Evolutionary conservation across 1,140 invertebrate genomes (phyloP).

Genomic region (Cydia fagiglandana): DNA sequence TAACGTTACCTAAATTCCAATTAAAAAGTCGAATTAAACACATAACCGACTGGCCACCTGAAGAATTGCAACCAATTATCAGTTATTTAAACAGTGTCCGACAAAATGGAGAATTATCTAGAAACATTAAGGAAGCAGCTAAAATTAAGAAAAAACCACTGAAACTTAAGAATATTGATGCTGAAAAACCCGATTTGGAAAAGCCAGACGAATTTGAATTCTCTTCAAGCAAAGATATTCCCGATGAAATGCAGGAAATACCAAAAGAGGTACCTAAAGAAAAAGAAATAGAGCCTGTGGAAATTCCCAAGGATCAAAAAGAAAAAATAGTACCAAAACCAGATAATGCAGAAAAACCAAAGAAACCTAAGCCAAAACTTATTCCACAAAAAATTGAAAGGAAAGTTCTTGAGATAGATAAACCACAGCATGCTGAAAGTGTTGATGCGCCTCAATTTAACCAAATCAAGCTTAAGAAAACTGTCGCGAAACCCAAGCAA

Average conservation of each 20-base stretch:
- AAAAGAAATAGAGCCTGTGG: slow-evolving; percentile 40
- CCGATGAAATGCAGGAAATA: neutral
- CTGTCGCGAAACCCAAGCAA: slow-evolving; percentile 75
- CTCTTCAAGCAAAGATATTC: neutral
- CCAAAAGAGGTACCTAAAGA: slow-evolving; percentile 51
- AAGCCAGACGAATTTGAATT: slow-evolving; percentile 77
- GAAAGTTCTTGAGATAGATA: slow-evolving; percentile 61
- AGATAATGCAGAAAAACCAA: slow-evolving; percentile 40
- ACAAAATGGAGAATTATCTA: slow-evolving; percentile 83
- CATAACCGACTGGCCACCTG: slow-evolving; percentile 81
- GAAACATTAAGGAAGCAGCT: slow-evolving; percentile 85
- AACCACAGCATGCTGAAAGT: slow-evolving; percentile 64
- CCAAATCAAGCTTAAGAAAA: slow-evolving; percentile 83
- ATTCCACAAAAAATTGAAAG: slow-evolving; percentile 68
- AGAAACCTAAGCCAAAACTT: slow-evolving; percentile 54
- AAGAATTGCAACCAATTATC: slow-evolving; percentile 75
- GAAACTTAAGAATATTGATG: slow-evolving; percentile 64
- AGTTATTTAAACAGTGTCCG: slow-evolving; percentile 78
- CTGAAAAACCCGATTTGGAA: slow-evolving; percentile 67
- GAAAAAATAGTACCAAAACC: slow-evolving; percentile 41
- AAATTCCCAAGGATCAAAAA: slow-evolving; percentile 14
- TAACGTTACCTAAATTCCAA: slow-evolving; percentile 82
- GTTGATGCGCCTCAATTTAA: slow-evolving; percentile 80
- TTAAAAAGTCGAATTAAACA: slow-evolving; percentile 83
- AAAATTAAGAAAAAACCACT: slow-evolving; percentile 82